phyloP scores from a whole-genome alignment of 2,113 vertebrate species.

The Phycodurus eques region DNA sequence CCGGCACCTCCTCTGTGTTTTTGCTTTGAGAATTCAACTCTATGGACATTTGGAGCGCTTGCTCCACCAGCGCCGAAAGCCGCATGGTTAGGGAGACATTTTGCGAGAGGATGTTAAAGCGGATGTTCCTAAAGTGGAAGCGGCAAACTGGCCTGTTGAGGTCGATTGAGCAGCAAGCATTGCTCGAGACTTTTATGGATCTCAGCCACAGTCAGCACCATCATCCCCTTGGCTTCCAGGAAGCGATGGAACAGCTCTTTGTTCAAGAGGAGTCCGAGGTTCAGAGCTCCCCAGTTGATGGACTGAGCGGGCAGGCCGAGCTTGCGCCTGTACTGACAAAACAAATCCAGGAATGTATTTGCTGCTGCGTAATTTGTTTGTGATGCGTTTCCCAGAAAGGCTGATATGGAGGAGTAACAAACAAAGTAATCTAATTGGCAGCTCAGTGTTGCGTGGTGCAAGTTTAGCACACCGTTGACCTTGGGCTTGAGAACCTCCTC shows the following conservation, averaged over 20 bases:
- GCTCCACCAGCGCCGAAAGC: slow-evolving; percentile 53
- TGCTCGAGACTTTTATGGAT: slow-evolving; percentile 76
- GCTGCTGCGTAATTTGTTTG: slow-evolving; percentile 85
- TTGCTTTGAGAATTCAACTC: slow-evolving; percentile 29
- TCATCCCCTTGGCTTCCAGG: slow-evolving; percentile 77
- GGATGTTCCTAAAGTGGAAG: slow-evolving; percentile 72
- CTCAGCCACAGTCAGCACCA: slow-evolving; percentile 72
- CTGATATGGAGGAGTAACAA: slow-evolving; percentile 82
- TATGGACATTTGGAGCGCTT: slow-evolving; percentile 53
- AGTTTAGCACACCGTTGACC: slow-evolving; percentile 80
- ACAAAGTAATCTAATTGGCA: slow-evolving; percentile 84
- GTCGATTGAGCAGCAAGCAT: slow-evolving; percentile 73
- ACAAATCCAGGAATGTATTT: slow-evolving; percentile 81
- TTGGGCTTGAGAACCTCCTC: slow-evolving; percentile 83
- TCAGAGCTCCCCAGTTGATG: slow-evolving; percentile 84
- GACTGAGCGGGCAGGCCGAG: slow-evolving; percentile 79
- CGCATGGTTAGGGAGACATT: slow-evolving; percentile 64
- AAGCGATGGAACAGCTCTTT: slow-evolving; percentile 72
- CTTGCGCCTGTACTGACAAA: slow-evolving; percentile 81
- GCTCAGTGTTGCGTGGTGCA: slow-evolving; percentile 74
- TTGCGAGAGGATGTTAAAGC: slow-evolving; percentile 56
- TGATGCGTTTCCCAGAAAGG: slow-evolving; percentile 78
- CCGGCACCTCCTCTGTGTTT: slow-evolving; percentile 41
- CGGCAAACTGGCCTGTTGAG: slow-evolving; percentile 76
- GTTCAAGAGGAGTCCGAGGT: slow-evolving; percentile 77